Evolutionary conservation across 2,797 vertebrate genomes (phyloP), one percentile per base, ranked within the genome.

Genomic region (Sandelia bainsii): DNA sequence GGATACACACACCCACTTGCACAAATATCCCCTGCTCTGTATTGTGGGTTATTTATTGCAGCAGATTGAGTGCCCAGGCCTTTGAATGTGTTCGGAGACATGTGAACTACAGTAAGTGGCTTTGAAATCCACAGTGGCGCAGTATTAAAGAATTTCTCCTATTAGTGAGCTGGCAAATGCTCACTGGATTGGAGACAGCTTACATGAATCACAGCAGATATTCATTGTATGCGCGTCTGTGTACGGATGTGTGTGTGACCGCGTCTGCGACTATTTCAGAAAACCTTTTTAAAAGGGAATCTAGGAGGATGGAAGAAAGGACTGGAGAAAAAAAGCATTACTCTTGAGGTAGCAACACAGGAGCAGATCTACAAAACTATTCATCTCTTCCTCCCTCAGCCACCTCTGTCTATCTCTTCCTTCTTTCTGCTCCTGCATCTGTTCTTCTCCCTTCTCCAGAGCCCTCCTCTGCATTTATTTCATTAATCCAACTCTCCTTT

Each of bases 281-380:
- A 85, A 87, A 66, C 61, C 48, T 65, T 79, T 91, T 89, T 82
- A 81, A 91, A 88, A 81, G 64, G 77, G 80, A 87, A 91, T 90
- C 81, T 80, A 72, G 74, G 71, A 87, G 87, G 87, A 88, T 49
- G 81, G 88, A 79, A 84, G 86, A 89, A 91, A 87, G 88, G 81
- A 89, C 86, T 89, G 86, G 63, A 74, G 53, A 71, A 86, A 88
- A 82, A 88, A 92, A 63, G 81, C 86, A 92, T 91, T 93, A 89
- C 89, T 93, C 91, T 84, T 86, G 90, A 93, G 90, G 88, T 88
- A 84, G 78, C 80, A 89, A 87, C 91, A 88, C 72, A 89, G 82
- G 79, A 91, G 70, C 91, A 87, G 74, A 92, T 91, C 89, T 92
- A 89, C 89, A 90, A 90, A 92, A 91, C 89, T 91, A 92, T 93